Evolutionary conservation across 1,140 invertebrate genomes (phyloP), one percentile per base, ranked within the genome.

Genomic region (Argopecten irradians): DNA sequence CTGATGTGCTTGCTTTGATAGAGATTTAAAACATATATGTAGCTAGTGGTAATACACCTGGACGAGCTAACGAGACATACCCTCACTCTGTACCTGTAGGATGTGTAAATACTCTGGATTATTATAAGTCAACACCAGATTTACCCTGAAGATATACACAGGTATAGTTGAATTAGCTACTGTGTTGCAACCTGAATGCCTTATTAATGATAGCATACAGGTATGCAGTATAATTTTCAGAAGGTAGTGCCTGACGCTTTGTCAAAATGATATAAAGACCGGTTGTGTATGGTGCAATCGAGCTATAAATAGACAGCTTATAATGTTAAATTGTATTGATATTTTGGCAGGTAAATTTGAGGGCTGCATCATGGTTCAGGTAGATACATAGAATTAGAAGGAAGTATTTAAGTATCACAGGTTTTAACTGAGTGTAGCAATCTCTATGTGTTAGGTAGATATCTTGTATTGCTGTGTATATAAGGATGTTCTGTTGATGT

Each of bases 1-100:
- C 55, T 71, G 55, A 71, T 71, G 55, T 71, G 55, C n/a, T 71
- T 71, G 22, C 22, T 28, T 71, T 71, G 55, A 71, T 71, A 71
- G 22, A 55, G 43, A 22, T 55, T 55, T 55, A 55, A 71, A 71
- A 71, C 55, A 71, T 71, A n/a, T n/a, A 71, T 71, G n/a, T 71
- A 71, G 55, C 55, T 71, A 71, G 22, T 71, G 55, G 55, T 71
- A 16, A 28, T 71, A 71, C 14, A 71, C 55, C 55, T 11, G 43
- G 7, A 55, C 14, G 5, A 71, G 55, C 55, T 71, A 3, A n/a
- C 22, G n/a, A 16, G 8, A 28, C 22, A n/a, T 71, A 71, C 55
- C 55, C 55, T 71, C 19, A n/a, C 22, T 28, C 55, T 71, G 55
- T 71, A 71, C 55, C 55, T 71, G 55, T 28, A 28, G 55, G 14